Evolutionary conservation across 2,797 vertebrate genomes (phyloP).

Genomic region (Girardinus metallicus): DNA sequence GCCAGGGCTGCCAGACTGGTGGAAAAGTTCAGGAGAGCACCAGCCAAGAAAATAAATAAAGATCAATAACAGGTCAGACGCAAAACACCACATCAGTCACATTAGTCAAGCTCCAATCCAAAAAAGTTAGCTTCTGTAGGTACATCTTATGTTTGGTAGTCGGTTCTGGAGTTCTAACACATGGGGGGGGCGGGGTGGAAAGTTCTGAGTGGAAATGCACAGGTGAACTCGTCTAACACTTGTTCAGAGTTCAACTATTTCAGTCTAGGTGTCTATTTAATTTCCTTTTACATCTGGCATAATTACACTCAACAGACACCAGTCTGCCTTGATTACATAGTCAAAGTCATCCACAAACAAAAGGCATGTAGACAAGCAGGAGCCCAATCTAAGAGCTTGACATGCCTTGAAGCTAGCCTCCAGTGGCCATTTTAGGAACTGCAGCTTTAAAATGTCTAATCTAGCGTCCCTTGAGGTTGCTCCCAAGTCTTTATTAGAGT

Average conservation of each 20-base stretch:
- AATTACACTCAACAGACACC: neutral
- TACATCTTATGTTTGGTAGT: neutral
- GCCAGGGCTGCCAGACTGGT: constrained; percentile 13
- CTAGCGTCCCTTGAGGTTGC: neutral
- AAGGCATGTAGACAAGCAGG: neutral
- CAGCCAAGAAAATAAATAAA: constrained; percentile 14
- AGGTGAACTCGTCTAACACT: neutral
- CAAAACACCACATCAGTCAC: neutral
- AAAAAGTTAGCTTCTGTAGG: neutral
- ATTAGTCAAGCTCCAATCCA: neutral
- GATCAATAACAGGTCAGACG: constrained; percentile 10
- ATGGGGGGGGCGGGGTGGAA: neutral
- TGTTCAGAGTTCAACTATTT: neutral
- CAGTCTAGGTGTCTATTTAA: neutral
- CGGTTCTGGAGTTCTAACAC: neutral
- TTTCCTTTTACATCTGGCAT: neutral
- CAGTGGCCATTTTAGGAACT: neutral
- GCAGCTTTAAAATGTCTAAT: neutral
- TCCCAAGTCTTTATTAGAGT: neutral
- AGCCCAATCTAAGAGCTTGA: neutral
- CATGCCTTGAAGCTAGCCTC: neutral
- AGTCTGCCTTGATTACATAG: neutral
- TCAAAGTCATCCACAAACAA: neutral
- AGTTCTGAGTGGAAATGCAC: neutral
- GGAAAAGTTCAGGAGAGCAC: neutral